Base-by-base conservation (phyloP, 2,113 vertebrate species). In the Xiphophorus hellerii region DNA sequence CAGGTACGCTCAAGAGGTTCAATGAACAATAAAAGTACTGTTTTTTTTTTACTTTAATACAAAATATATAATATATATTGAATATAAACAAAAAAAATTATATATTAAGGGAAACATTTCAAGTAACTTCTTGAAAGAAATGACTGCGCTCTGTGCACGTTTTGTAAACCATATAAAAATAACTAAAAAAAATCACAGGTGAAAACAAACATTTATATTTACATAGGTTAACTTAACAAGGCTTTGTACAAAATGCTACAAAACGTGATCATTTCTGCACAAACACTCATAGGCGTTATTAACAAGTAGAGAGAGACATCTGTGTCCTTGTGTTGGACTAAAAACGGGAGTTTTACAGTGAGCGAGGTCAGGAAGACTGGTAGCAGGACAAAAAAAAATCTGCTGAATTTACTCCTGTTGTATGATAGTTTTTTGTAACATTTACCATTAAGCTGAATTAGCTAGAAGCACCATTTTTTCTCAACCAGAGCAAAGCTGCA, bases 211-310 rank as follows among this genome's bases (percentile, higher is more conserved):
- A 58, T 92, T 91, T 87, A 90, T 94, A 95, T 94, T 91, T 94
- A 94, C 92, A 94, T 5, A 74, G 93, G 93, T 95, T 95, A 95
- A 95, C 89, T 95, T 95, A 94, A 93, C 92, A 94, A 94, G 91
- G 90, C 92, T 95, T 93, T 95, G 87, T 95, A 95, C 94, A 95
- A 95, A 58, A 95, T 95, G 92, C 94, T 95, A 95, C 94, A 95
- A 94, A 94, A 93, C 74, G 64, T 80, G 44, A 58, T 58, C 22
- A 82, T 77, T 87, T 78, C 82, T 68, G 87, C 72, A 64, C 76
- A 79, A 78, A 84, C 84, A 88, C 83, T 72, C 73, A 44, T 44
- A 60, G 54, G 79, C 74, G 81, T 78, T 87, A 83, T 91, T 80
- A 89, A 90, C 87, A 90, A 29, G 61, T 27, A 85, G 71, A 71